Evolutionary conservation across 1,140 invertebrate species (phyloP), one percentile per base, ranked within the genome.

Genomic region (Danaus melanippus): DNA sequence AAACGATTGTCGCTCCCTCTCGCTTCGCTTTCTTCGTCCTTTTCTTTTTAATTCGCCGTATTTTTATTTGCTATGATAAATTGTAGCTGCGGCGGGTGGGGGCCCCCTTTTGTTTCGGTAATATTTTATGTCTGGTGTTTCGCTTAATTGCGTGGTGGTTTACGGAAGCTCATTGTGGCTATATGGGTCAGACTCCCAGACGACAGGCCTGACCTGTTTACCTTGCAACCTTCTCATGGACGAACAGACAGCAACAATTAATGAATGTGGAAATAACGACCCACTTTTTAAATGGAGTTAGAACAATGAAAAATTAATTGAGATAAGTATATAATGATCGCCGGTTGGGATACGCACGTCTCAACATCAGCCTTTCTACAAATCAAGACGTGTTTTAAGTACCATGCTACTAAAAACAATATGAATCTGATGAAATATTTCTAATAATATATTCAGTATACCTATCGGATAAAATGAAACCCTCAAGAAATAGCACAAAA

Each of bases 11-110:
- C 71, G 70, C 67, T 79, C 78, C 73, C 76, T 75, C 77, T 79
- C 79, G 72, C 67, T 73, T 71, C 72, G 70, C 69, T 82, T 75
- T 79, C 79, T 78, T 82, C 71, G 66, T 83, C 71, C 74, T 83
- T 82, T 83, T 82, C 74, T 78, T 84, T 85, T 84, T 85, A 84
- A 84, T 85, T 81, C 79, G 70, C 69, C 71, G 77, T 85, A 82
- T 85, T 84, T 85, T 84, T 85, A 84, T 85, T 85, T 79, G 80
- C 77, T 81, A 85, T 85, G 80, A 85, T 85, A 85, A 84, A 85
- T 85, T 84, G 82, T 80, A 80, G 76, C 74, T 69, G 73, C 69
- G 72, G 70, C 64, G 77, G 69, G 62, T 54, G 66, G 74, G 58
- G 64, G 53, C 61, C 66, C 70, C 71, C 70, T 77, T 84, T 86